Conservation (phyloP, 2,797 vertebrate genomes). For the Premnoplex brunnescens region DNA sequence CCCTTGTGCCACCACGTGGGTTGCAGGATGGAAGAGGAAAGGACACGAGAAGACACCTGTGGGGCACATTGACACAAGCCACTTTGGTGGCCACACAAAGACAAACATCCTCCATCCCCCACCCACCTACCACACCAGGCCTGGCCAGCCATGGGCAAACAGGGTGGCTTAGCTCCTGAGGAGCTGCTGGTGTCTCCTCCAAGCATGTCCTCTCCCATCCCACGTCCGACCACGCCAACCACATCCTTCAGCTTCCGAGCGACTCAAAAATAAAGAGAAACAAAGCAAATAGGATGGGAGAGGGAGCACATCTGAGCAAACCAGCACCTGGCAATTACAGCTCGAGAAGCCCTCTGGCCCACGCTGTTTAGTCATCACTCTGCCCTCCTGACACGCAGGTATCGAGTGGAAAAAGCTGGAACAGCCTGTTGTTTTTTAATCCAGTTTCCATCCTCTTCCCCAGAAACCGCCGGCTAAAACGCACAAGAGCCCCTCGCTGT, state of each 20-base stretch:
- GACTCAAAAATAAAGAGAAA: neutral
- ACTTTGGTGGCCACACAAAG: neutral
- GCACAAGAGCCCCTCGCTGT: neutral
- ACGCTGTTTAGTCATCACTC: neutral
- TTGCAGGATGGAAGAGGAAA: neutral
- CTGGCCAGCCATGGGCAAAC: neutral
- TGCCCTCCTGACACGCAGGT: neutral
- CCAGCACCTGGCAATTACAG: neutral
- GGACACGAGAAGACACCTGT: neutral
- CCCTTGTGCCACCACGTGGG: neutral
- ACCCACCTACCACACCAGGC: neutral
- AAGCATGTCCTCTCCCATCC: neutral
- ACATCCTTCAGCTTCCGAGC: neutral
- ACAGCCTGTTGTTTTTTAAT: neutral
- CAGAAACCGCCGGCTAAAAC: neutral
- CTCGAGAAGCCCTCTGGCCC: conserved; percentile 11
- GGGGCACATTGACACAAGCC: neutral
- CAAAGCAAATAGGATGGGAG: neutral
- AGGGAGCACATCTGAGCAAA: neutral
- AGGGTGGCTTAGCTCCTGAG: neutral
- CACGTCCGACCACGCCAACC: accelerated
- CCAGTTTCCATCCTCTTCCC: neutral
- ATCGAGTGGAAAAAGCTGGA: neutral
- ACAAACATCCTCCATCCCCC: neutral
- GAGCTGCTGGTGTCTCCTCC: neutral